Conservation (phyloP, 1,140 invertebrate genomes). For the Helicoverpa armigera region DNA sequence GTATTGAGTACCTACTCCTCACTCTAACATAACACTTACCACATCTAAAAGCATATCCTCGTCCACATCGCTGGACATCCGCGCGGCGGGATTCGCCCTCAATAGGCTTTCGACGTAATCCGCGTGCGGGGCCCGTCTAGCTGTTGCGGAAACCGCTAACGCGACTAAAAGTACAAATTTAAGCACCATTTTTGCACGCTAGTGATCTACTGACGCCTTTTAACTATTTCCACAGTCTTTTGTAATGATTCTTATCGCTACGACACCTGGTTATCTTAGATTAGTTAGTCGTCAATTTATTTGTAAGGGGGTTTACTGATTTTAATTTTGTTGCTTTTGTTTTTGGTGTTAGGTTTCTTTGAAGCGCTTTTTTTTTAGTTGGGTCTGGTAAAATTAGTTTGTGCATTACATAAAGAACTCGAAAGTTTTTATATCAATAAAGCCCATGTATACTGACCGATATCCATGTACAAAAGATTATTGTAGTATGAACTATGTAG, state of each 20-base stretch:
- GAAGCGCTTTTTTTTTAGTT: neutral
- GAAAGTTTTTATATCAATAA: too few relatives aligned
- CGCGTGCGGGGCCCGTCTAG: conserved; percentile 51
- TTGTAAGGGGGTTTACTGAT: neutral
- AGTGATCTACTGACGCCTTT: conserved; percentile 4
- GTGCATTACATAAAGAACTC: too few relatives aligned
- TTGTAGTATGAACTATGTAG: too few relatives aligned
- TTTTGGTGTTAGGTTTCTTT: neutral
- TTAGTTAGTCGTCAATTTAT: neutral
- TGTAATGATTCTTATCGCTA: conserved; percentile 28
- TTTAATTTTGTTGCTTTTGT: neutral
- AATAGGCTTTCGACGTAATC: conserved; percentile 43
- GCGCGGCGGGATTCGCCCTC: neutral
- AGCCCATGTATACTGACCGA: too few relatives aligned
- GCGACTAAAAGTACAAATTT: conserved; percentile 39
- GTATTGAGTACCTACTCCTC: neutral
- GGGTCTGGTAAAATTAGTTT: too few relatives aligned
- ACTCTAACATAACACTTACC: conserved; percentile 50
- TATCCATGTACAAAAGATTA: too few relatives aligned
- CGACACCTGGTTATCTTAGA: conserved; percentile 3
- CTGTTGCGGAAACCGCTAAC: conserved; percentile 39
- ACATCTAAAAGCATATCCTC: conserved; percentile 60
- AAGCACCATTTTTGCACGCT: conserved; percentile 30
- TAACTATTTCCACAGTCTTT: neutral
- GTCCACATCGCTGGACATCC: conserved; percentile 53